phyloP scores from a whole-genome alignment of 2,113 vertebrate genomes.

The Ramphastos sulfuratus region DNA sequence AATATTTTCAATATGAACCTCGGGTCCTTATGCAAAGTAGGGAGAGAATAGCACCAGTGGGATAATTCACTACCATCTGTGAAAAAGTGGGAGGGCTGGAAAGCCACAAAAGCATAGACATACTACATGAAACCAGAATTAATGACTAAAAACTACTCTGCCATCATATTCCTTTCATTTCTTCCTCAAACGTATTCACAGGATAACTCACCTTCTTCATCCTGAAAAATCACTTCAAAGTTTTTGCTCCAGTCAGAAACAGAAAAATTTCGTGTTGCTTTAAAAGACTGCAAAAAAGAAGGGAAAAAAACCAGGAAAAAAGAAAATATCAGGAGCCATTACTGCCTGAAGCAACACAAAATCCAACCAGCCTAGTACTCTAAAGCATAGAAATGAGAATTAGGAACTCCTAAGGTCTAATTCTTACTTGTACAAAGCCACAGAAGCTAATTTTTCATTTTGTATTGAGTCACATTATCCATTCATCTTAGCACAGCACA shows the following conservation, averaged over 20 bases:
- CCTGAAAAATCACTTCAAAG: conserved; percentile 97
- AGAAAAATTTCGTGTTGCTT: conserved; percentile 95
- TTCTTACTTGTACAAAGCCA: neutral
- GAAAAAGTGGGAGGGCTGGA: neutral
- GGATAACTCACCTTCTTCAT: conserved; percentile 91
- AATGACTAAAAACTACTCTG: neutral
- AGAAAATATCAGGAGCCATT: neutral
- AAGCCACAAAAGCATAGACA: neutral
- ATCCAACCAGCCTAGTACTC: neutral
- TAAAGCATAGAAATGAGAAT: neutral
- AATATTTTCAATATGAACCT: neutral
- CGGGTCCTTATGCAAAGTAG: neutral
- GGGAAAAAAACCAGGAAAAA: neutral
- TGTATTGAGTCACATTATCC: neutral
- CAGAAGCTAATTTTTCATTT: neutral
- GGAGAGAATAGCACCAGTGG: neutral
- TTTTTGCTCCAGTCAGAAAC: conserved; percentile 99
- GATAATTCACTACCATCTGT: neutral
- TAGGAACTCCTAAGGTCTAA: neutral
- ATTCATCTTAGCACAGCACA: neutral
- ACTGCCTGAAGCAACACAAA: neutral
- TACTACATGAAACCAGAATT: neutral
- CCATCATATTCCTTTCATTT: neutral
- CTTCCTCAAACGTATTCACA: neutral
- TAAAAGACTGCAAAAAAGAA: conserved; percentile 83